A percentile compares a stretch with the other conserved stretches of the same genome.
These are phyloP conservation scores for Mesorhabditis sp. DNA, from an alignment of 2,888 invertebrate genomes.

Conservation along the genomic window DNA sequence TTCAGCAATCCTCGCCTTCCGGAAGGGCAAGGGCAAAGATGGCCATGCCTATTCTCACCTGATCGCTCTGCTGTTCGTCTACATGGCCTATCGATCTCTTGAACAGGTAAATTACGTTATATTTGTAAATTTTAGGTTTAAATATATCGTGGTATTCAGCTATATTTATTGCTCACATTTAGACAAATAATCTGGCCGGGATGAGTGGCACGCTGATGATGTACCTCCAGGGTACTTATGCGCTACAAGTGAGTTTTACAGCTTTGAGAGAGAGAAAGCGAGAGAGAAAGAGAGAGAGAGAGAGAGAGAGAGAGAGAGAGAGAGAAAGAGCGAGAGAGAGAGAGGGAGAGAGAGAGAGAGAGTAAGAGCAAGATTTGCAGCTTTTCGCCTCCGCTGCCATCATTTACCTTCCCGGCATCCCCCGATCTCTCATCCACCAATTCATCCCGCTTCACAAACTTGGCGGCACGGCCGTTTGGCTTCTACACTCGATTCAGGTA, in stretches of 20 bases:
- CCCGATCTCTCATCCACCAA: neutral
- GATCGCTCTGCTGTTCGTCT: neutral
- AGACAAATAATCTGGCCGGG: neutral
- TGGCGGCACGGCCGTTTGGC: slow-evolving; percentile 3
- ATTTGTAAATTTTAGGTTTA: neutral
- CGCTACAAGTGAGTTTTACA: neutral
- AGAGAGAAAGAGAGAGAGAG: too few relatives aligned
- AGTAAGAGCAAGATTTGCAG: neutral
- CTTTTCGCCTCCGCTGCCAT: neutral
- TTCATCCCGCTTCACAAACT: slow-evolving; percentile 4
- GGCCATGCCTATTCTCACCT: neutral
- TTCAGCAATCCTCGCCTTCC: slow-evolving; percentile 2
- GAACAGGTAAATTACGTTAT: neutral
- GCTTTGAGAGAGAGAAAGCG: neutral
- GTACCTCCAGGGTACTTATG: slow-evolving; percentile 1
- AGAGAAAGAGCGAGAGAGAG: too few relatives aligned
- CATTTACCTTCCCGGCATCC: neutral
- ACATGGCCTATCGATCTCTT: neutral
- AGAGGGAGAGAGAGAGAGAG: too few relatives aligned
- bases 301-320: too few relatives aligned
- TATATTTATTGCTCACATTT: neutral
- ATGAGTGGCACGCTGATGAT: neutral
- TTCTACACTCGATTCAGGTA: slow-evolving; percentile 4
- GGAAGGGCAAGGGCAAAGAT: neutral
- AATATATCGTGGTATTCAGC: neutral